Evolutionary conservation across 37 sponge, comb jelly and placozoan species (phyloP), one percentile per base, ranked within the genome.

Genomic region (Geodia barretti): DNA sequence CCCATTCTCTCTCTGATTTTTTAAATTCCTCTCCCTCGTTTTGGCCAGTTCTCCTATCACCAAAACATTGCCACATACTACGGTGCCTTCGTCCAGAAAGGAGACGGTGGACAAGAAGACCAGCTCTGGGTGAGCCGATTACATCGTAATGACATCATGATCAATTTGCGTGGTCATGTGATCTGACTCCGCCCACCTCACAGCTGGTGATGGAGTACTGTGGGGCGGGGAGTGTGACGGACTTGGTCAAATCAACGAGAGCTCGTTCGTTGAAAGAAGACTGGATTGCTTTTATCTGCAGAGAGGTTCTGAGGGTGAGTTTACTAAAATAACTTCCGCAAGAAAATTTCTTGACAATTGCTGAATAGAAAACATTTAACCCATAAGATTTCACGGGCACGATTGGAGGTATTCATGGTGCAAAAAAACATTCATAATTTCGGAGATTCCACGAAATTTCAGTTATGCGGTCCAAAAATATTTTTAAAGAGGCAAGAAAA

Each of bases 171-270:
- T 73, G 74, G 20, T 20, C 24, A 19, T 41, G 72, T 73, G 24
- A 3, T 70, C 1, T 30, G 1, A 31, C 34, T 68, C 33, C 31
- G 34, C 14, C 34, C 34, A 20, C 68, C 34, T 9, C 39, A 3
- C 75, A 96, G 96, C 80, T 98, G 81, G 98, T 98, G 36, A 98
- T 98, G 98, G 98, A 98, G 77, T 98, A 80, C 69, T 98, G 98
- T 87, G 98, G 98, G 30, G 97, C 97, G 35, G 98, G 98, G 20
- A 95, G 96, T 36, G 92, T 98, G 2, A 98, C 98, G 28, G 98
- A 93, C 43, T 77, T 93, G n/a, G 90, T 86, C 74, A 89, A 93
- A 68, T 93, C 94, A 39, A 86, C 96, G 28, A 91, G 88, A 69
- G 77, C 73, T 30, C 83, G 92, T 2, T 89, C 88, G 4, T 82